Base-by-base conservation (phyloP, 2,797 vertebrate genomes). In the Chelon auratus region DNA sequence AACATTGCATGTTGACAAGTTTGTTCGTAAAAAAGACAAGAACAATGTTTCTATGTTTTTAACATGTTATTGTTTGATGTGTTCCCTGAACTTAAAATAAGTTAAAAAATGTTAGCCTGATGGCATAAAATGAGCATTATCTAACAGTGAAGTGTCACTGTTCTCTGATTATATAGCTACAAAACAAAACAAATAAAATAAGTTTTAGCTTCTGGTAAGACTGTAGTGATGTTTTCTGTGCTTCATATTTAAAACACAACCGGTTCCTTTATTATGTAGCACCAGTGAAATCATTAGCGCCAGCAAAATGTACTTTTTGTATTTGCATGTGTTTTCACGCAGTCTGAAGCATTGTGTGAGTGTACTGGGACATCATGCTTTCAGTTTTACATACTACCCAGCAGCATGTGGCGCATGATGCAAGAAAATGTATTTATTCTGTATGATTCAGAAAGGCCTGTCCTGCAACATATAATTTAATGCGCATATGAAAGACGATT, bases 1-100 rank as follows among this genome's bases (percentile, higher is more conserved):
- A 75, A 75, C 65, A 51, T 55, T 82, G 80, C 76, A 83, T 82
- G 80, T 70, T 75, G 62, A 80, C 53, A 75, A 58, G 24, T 75
- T 75, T 70, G 51, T 75, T 75, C 68, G 51, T 76, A 56, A 65
- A 59, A 77, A 43, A 17, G 24, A 26, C 24, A 26, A 26, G 24
- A 51, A 4, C 65, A 22, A 54, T 62, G 62, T 85, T 81, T 55
- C 13, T 70, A 30, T 72, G 61, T 82, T 82, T 58, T 3, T 36
- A 51, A 61, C 43, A 70, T 74, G 42, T 80, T 82, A 64, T 40
- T 80, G 68, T 48, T 37, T 26, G 45, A 20, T 75, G 63, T 80
- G 63, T 71, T 82, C 22, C 66, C 53, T 65, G 26, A 77, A 59
- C 20, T 72, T 22, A 52, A 20, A 74, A 20, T 67, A 36, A 18